Evolutionary conservation across 2,113 vertebrate genomes (phyloP), one percentile per base, ranked within the genome.

Genomic region (Indicator indicator): DNA sequence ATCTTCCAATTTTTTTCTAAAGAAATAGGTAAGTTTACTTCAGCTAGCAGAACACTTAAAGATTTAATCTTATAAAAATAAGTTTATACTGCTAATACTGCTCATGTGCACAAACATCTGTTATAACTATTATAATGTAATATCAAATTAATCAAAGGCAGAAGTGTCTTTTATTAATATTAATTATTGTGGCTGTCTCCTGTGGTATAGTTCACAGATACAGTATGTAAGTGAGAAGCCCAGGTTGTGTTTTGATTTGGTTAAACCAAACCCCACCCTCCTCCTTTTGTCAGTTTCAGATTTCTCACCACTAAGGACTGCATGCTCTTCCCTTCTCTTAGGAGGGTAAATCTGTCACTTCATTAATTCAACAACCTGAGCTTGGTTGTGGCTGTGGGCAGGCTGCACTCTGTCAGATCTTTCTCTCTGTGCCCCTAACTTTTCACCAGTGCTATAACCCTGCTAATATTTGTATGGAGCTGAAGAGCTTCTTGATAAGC

Each of bases 321-420:
- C 40, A 26, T 70, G 36, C 36, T 85, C 44, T 65, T 91, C 48
- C 33, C 16, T 87, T 72, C 84, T 84, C 24, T 42, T 84, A 55
- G 50, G 63, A 58, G 59, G 50, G 27, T 82, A 52, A 90, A 82
- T 76, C 64, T 40, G 46, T 82, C 16, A 63, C 54, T 62, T 81
- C 75, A 52, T 94, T 82, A 91, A 86, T 93, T 80, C 82, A 93
- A 69, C 64, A 86, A 24, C 62, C 32, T 21, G 67, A 75, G 36
- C 30, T 91, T 3, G 2, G 17, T 21, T 8, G 5, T 74, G 79
- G 38, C 75, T 94, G 67, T 1, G 7, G 80, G 72, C 85, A 46
- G 62, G 15, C 80, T 90, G 67, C 40, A 11, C 18, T 12, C 18
- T 60, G 21, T 54, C 69, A 44, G 55, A 12, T 8, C 3, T 0